Evolutionary conservation across 2,888 invertebrate genomes (phyloP), one percentile per base, ranked within the genome.

Genomic region (Opisthograptis luteolata): DNA sequence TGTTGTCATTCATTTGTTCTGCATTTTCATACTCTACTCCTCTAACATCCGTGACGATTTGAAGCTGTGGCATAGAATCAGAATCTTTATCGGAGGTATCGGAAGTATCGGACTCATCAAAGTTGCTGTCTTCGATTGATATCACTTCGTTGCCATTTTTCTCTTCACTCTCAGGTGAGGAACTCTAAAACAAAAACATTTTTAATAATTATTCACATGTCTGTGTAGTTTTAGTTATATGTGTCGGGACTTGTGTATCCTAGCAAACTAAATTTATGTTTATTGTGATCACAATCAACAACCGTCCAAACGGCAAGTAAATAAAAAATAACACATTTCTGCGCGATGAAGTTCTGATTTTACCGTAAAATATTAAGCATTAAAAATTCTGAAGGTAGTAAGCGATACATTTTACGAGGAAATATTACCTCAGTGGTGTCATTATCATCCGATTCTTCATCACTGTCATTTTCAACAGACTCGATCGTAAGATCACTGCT

Each of bases 81-180:
- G 37, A 35, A 3, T 58, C 51, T 15, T 52, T 15, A 13, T 55
- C 49, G 15, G 58, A 56, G 3, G 53, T 6, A 15, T 66, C 35
- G 58, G 42, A 42, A 15, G 60, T 9, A 72, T 75, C 73, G 58
- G 42, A 42, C 12, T 60, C 9, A 72, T 75, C 73, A 0, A 76
- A 71, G 8, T 82, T 81, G 0, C 74, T 72, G 53, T 78, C 78
- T 5, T 58, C 61, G 22, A 84, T 79, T 4, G 77, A 82, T 62
- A 84, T 84, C 2, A 84, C 60, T 60, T 82, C 81, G 3, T 36
- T 13, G 25, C 71, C 70, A 13, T 68, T 66, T 7, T 73, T 62
- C 39, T 76, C 76, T 22, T 70, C 67, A 10, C 62, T 62, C 2
- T 54, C 66, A 3, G 68, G 61, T 25, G 45, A 55, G 0, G 70